These are phyloP conservation scores for Gymnothorax reevesii DNA, from an alignment of 2,797 vertebrate species.

Conservation along the genomic window DNA sequence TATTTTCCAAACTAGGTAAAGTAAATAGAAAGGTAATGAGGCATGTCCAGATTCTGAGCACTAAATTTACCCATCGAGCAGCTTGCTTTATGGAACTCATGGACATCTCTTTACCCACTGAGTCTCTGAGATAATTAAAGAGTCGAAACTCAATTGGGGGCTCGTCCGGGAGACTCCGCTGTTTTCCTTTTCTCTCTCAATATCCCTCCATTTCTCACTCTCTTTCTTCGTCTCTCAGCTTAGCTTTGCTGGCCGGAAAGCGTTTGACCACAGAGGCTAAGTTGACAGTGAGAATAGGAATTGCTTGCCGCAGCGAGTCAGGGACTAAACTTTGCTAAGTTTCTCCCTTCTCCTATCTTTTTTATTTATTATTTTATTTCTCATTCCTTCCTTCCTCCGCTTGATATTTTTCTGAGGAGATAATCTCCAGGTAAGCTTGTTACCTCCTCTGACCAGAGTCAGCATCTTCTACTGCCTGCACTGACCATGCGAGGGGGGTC, in stretches of 20 bases:
- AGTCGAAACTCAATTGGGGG: not conserved
- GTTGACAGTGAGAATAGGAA: constrained; percentile 71
- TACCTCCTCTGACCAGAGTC: constrained; percentile 76
- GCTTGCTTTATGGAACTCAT: not conserved
- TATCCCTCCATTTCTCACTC: not conserved
- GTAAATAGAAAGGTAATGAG: not conserved
- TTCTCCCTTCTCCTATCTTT: constrained; percentile 56
- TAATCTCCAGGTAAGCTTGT: constrained; percentile 83
- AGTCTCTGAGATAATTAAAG: constrained; percentile 7
- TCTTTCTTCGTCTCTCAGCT: constrained; percentile 12
- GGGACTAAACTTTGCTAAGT: constrained; percentile 75
- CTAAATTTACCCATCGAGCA: not conserved
- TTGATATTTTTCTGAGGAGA: constrained; percentile 81
- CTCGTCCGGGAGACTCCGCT: too few species aligned
- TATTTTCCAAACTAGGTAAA: constrained; percentile 8
- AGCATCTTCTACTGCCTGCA: constrained; percentile 68
- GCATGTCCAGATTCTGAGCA: not conserved
- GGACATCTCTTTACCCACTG: not conserved
- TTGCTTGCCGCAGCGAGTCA: constrained; percentile 73
- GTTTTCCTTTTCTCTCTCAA: not conserved
- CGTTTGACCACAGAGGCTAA: constrained; percentile 69
- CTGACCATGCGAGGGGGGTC: constrained; percentile 66
- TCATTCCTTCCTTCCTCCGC: constrained; percentile 55
- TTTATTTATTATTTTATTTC: constrained; percentile 23
- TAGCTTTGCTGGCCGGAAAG: constrained; percentile 61